Base-by-base conservation (phyloP, 1,140 invertebrate genomes). In the Manduca sexta region DNA sequence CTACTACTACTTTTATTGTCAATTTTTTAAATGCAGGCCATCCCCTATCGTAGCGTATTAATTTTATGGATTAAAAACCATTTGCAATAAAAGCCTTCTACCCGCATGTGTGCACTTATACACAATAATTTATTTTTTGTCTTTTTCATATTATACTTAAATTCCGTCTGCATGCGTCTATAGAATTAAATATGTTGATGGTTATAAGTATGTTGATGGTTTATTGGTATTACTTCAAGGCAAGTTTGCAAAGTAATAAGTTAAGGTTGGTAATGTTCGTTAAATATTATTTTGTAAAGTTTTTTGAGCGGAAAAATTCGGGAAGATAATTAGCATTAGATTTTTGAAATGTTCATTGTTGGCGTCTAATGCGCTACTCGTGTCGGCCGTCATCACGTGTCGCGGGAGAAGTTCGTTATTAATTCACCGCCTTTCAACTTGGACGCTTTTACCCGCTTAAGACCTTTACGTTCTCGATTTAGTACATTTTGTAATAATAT, bases 381-480 rank as follows among this genome's bases (percentile, higher is more conserved):
- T 85, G 82, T 85, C 61, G 74, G 76, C 77, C 77, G 82, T 85
- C 77, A 85, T 78, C 77, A 80, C 70, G 73, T 72, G 76, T 82
- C 77, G 76, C 79, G 70, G 73, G 72, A 71, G 77, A 78, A 80
- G 65, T 83, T 85, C 68, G 69, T 82, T 85, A 82, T 80, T 81
- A 80, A 85, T 85, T 85, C 77, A 85, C 66, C 63, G 65, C 64
- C 69, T 78, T 62, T 75, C 67, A 70, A 69, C 72, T 74, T 51
- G 56, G 57, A 63, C 64, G 60, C 59, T 78, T 70, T 74, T 69
- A 60, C 60, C 63, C 57, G 61, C 70, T 57, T 59, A 67, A 63
- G 64, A 64, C 62, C 62, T 67, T 76, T 64, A 51, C 57, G 56
- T 52, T 64, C 56, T 42, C 54, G 53, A 61, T 57, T 57, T 60